Conservation (phyloP, 2,888 invertebrate genomes). For the Chloromyia formosa region DNA sequence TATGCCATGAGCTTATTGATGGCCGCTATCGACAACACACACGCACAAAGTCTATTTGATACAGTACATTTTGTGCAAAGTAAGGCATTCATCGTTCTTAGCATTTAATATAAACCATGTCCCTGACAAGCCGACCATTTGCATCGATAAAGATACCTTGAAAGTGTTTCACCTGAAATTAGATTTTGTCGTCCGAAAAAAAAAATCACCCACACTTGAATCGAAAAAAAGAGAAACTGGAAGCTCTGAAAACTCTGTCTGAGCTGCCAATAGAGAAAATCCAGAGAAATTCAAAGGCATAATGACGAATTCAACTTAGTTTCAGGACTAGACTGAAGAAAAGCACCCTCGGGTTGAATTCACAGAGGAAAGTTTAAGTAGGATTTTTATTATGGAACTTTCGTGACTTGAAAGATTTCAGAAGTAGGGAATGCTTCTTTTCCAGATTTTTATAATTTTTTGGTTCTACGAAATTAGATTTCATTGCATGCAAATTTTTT, state of each 20-base stretch:
- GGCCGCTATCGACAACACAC: no score
- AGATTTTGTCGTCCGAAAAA: no score
- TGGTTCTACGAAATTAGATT: neutral
- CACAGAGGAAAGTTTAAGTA: neutral
- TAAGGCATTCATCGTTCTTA: no score
- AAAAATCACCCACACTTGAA: no score
- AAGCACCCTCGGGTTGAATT: neutral
- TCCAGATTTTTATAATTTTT: neutral
- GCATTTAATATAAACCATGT: no score
- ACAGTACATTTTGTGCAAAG: no score
- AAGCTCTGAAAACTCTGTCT: neutral
- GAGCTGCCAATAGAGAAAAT: neutral
- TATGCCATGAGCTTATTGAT: no score
- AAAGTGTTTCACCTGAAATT: no score
- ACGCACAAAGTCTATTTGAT: no score
- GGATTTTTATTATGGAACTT: conserved; percentile 11
- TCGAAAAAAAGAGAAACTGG: no score
- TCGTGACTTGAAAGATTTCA: conserved; percentile 8
- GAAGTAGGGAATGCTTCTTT: neutral
- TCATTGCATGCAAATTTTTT: neutral
- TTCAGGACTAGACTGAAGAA: neutral
- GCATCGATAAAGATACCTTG: no score
- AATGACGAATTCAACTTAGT: conserved; percentile 15
- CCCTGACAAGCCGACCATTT: no score
- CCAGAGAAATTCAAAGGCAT: neutral